Evolutionary conservation across 2,888 invertebrate species (phyloP).

Genomic region (Azorinus chamasolen): DNA sequence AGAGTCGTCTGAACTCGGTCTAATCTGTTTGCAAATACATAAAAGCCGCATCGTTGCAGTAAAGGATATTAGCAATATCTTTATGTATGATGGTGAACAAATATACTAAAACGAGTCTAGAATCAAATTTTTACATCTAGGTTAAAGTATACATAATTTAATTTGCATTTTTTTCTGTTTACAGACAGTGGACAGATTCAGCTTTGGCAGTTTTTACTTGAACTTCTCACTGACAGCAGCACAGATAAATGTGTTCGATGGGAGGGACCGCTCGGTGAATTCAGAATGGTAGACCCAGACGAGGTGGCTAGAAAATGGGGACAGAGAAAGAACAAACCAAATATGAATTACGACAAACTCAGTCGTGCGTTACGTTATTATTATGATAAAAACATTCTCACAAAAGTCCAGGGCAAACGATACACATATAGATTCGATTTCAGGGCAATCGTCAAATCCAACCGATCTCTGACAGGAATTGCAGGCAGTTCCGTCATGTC

Average conservation of each 20-base stretch:
- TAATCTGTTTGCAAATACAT: no score
- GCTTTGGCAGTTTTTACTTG: constrained; percentile 99
- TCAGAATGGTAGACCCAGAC: constrained; percentile 83
- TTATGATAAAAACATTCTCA: constrained; percentile 86
- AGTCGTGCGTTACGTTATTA: constrained; percentile 85
- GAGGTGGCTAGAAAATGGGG: constrained; percentile 84
- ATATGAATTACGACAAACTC: constrained; percentile 85
- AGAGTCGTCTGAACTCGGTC: no score
- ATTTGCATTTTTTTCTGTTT: constrained; percentile 28
- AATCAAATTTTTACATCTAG: no score
- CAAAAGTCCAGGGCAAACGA: constrained; percentile 83
- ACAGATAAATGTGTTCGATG: constrained; percentile 78
- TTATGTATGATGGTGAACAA: no score
- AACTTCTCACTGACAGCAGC: constrained; percentile 95
- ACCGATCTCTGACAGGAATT: constrained; percentile 48
- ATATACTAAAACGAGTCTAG: no score
- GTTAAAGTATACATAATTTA: no score
- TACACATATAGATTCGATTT: constrained; percentile 83
- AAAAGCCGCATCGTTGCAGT: no score
- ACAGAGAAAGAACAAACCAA: constrained; percentile 82
- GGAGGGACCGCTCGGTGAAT: constrained; percentile 82
- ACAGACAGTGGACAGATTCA: constrained; percentile 94
- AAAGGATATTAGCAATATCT: no score
- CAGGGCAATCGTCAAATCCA: constrained; percentile 64
- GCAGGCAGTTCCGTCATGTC: constrained; percentile 50